Evolutionary conservation across 2,113 vertebrate species (phyloP), one percentile per base, ranked within the genome.

Genomic region (Formicarius rufipectus): DNA sequence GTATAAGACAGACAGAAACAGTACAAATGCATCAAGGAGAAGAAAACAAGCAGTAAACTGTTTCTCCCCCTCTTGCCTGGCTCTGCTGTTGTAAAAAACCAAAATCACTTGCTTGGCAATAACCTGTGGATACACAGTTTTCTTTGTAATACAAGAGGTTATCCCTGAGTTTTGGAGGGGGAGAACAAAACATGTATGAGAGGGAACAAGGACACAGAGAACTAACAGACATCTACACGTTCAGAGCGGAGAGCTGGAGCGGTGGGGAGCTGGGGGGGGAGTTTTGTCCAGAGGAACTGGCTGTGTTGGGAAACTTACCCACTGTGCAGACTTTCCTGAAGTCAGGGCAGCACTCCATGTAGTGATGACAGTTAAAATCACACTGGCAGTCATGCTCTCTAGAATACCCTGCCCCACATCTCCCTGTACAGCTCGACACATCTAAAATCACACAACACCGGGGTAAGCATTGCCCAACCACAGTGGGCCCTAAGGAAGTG

Each of bases 271-370:
- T 50, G 73, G 67, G 75, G 83, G 25, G 35, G 83, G 59, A 13
- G 14, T 31, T 68, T 80, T 23, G 80, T 30, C 9, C 25, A 68
- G 20, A 94, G 45, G 58, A 72, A 31, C 69, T 77, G 40, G 71
- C 45, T 53, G 25, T 50, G 79, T 50, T 87, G 66, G 63, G 56
- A 84, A 69, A 97, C 92, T 97, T 98, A 99, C 99, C 97, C 97
- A 97, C 93, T 53, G 98, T 98, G 97, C 99, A 99, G 84, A 97
- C 90, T 90, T 93, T 97, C 96, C 97, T 98, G 97, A 97, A 99
- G 97, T 99, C 99, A 40, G 86, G 92, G 95, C 99, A 99, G 98
- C 99, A 99, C 95, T 99, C 99, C 94, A 94, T 97, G 97, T 98
- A 99, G 91, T 82, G 63, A 88, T 99, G 97, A 87, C 99, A 99